Evolutionary conservation across 2,797 vertebrate genomes (phyloP).

Genomic region (Discoglossus pictus): DNA sequence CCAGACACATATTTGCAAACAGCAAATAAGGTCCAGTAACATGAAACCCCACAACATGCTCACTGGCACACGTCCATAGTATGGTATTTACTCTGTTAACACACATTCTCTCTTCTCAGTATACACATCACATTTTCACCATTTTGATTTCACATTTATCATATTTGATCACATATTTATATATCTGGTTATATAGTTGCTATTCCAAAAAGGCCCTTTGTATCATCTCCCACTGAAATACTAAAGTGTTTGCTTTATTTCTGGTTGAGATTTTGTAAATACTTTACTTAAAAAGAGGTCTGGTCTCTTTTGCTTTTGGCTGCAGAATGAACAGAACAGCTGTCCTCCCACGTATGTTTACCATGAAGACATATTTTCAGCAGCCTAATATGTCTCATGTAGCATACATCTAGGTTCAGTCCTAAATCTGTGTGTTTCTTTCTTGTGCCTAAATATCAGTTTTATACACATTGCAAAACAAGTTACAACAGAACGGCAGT

Average conservation of each 20-base stretch:
- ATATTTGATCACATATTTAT: too few relatives aligned
- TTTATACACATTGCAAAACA: conserved; percentile 22
- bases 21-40: too few relatives aligned
- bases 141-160: too few relatives aligned
- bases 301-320: conserved; percentile 35
- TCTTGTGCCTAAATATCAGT: conserved; percentile 10
- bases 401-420: conserved; percentile 23
- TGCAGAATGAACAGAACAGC: conserved; percentile 44
- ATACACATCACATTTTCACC: too few relatives aligned
- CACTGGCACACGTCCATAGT: too few relatives aligned
- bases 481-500: conserved; percentile 3
- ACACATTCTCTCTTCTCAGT: too few relatives aligned
- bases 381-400: conserved; percentile 36
- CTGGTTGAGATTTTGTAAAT: conserved; percentile 27
- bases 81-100: too few relatives aligned
- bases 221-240: conserved; percentile 11
- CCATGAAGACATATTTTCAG: conserved; percentile 48
- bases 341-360: conserved; percentile 48
- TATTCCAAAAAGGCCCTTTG: too few relatives aligned
- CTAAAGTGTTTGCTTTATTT: conserved; percentile 27
- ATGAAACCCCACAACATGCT: too few relatives aligned
- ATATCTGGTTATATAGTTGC: too few relatives aligned
- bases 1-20: too few relatives aligned
- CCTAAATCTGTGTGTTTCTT: conserved; percentile 10
- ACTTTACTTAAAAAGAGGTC: conserved; percentile 31